phyloP scores from a whole-genome alignment of 2,113 vertebrate species.

The Plecturocebus donacophilus region DNA sequence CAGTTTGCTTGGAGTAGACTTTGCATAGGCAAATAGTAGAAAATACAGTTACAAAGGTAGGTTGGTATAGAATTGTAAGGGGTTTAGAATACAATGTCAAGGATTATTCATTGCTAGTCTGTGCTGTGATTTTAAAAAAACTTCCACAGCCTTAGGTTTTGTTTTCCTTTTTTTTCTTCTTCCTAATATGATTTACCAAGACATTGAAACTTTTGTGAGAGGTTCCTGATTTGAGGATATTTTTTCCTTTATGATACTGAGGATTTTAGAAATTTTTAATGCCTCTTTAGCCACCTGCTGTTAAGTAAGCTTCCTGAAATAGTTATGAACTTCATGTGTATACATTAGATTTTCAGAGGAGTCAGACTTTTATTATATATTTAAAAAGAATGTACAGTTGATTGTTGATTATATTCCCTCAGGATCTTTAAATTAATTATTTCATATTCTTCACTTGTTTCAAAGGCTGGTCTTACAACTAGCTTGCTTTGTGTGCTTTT shows the following conservation, averaged over 20 bases:
- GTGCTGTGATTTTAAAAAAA: constrained; percentile 36
- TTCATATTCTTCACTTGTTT: background rate
- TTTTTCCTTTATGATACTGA: background rate
- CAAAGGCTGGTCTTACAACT: background rate
- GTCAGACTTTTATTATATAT: constrained; percentile 23
- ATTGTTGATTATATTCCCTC: background rate
- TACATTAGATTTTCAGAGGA: background rate
- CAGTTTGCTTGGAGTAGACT: background rate
- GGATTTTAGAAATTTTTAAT: constrained; percentile 39
- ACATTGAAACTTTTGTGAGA: constrained; percentile 14
- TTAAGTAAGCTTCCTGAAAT: background rate
- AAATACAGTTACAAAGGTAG: background rate
- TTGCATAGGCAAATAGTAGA: background rate
- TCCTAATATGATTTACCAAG: background rate
- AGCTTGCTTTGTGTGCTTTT: background rate
- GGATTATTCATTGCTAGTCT: background rate
- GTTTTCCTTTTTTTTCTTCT: background rate
- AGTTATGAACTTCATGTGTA: background rate
- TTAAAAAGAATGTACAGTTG: background rate
- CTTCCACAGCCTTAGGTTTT: background rate
- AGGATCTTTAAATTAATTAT: background rate
- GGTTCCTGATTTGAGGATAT: background rate
- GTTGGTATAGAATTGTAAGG: background rate
- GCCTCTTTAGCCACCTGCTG: background rate
- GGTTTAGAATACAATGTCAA: background rate